Conservation (phyloP, 2,113 vertebrate species). For the Oncorhynchus mykiss region DNA sequence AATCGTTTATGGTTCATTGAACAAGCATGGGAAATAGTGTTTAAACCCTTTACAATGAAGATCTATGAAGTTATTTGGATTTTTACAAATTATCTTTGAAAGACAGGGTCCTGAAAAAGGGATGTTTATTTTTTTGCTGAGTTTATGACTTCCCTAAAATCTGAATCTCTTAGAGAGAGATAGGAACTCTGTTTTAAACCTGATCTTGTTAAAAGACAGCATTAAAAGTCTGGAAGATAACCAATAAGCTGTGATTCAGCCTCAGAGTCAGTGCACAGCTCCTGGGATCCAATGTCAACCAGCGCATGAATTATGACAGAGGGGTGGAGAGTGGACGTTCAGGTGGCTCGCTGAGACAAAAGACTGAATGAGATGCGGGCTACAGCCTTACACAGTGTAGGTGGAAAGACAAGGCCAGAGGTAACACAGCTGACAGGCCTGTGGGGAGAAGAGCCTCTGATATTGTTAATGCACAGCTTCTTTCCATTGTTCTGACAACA, state of each 20-base stretch:
- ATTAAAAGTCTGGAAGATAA: constrained; percentile 23
- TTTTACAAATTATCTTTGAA: too few species aligned
- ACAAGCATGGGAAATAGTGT: too few species aligned
- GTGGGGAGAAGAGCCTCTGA: neutral
- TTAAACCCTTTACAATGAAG: too few species aligned
- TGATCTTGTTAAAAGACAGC: constrained; percentile 26
- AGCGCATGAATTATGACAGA: constrained; percentile 47
- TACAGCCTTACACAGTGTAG: neutral
- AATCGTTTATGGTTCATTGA: too few species aligned
- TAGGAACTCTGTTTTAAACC: constrained; percentile 43
- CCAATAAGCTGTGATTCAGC: constrained; percentile 46
- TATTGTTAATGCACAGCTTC: neutral
- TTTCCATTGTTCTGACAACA: too few species aligned
- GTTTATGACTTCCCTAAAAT: too few species aligned
- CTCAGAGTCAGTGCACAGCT: constrained; percentile 13
- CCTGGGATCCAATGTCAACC: constrained; percentile 16
- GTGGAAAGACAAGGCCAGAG: neutral
- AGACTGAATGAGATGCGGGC: constrained; percentile 29
- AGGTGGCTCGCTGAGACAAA: neutral
- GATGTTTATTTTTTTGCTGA: too few species aligned
- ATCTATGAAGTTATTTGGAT: too few species aligned
- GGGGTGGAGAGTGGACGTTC: neutral
- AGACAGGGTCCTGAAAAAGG: too few species aligned
- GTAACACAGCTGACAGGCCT: neutral
- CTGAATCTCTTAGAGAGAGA: neutral